Percentiles rank a stretch among this genome's conserved stretches.
Conservation (phyloP, 2,113 vertebrate genomes). For the Forbesichthys papilliferus region DNA sequence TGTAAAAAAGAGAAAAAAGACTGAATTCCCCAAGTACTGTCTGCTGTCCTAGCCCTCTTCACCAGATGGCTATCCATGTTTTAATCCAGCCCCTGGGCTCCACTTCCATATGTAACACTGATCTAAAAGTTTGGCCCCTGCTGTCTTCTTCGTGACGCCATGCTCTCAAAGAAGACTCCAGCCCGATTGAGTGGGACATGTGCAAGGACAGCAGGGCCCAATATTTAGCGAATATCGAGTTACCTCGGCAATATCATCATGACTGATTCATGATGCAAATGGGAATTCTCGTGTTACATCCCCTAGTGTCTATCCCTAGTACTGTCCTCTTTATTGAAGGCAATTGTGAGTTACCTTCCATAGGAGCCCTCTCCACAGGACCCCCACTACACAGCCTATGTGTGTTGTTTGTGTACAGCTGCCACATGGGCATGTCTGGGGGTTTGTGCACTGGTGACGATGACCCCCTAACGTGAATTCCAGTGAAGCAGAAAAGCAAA, state of each 20-base stretch:
- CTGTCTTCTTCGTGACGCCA: slow-evolving; percentile 43
- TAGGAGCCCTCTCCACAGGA: slow-evolving; percentile 13
- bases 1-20: slow-evolving; percentile 50
- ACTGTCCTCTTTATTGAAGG: slow-evolving; percentile 19
- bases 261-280: slow-evolving; percentile 57
- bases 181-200: slow-evolving; percentile 60
- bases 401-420: slow-evolving; percentile 66
- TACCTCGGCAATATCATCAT: slow-evolving; percentile 34
- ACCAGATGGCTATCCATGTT: slow-evolving; percentile 69
- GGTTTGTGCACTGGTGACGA: slow-evolving; percentile 41
- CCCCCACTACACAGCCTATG: slow-evolving; percentile 34
- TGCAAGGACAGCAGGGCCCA: slow-evolving; percentile 60
- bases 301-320: slow-evolving; percentile 16
- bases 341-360: slow-evolving; percentile 7
- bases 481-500: slow-evolving; percentile 64
- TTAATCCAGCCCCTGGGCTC: slow-evolving; percentile 61
- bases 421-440: slow-evolving; percentile 48
- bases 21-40: slow-evolving; percentile 64
- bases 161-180: slow-evolving; percentile 28
- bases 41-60: slow-evolving; percentile 55
- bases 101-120: slow-evolving; percentile 66
- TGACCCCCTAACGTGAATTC: slow-evolving; percentile 72
- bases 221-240: slow-evolving; percentile 45
- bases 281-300: slow-evolving; percentile 49
- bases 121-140: slow-evolving; percentile 61